These are phyloP conservation scores for Aphelenchoides besseyi DNA, from an alignment of 1,140 invertebrate genomes.

Conservation along the genomic window DNA sequence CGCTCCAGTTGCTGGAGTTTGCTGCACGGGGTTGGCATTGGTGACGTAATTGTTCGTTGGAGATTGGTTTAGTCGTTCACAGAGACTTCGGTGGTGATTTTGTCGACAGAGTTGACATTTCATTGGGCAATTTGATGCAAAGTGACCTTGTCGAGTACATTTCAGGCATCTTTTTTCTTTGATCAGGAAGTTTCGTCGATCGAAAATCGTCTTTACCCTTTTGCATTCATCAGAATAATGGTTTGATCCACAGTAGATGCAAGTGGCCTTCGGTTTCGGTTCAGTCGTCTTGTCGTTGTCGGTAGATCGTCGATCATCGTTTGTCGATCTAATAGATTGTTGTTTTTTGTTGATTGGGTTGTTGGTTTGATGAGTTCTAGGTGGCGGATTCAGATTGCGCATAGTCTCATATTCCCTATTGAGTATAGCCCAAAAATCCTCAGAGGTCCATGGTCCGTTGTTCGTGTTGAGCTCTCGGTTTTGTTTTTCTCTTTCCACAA, in stretches of 20 bases:
- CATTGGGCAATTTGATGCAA: not conserved
- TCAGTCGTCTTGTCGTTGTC: no score
- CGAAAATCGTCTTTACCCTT: not conserved
- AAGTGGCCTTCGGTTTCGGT: not conserved
- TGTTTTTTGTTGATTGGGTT: no score
- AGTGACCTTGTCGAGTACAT: not conserved
- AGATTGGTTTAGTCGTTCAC: not conserved
- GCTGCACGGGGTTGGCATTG: not conserved
- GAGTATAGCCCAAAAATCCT: not conserved
- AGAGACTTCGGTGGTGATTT: not conserved
- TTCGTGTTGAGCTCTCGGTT: not conserved
- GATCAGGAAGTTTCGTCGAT: not conserved
- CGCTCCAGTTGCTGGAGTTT: not conserved
- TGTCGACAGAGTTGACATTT: not conserved
- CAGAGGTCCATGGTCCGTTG: not conserved
- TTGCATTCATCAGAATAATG: not conserved
- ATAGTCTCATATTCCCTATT: not conserved
- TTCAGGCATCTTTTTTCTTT: not conserved
- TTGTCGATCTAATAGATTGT: no score
- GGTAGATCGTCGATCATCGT: no score
- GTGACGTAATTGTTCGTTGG: not conserved
- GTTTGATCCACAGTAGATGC: not conserved
- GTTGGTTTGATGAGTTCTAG: not conserved
- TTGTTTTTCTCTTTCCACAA: not conserved
- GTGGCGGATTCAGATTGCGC: not conserved